Base-by-base conservation (phyloP, 2,888 invertebrate species). In the Lepeophtheirus nordmannii region DNA sequence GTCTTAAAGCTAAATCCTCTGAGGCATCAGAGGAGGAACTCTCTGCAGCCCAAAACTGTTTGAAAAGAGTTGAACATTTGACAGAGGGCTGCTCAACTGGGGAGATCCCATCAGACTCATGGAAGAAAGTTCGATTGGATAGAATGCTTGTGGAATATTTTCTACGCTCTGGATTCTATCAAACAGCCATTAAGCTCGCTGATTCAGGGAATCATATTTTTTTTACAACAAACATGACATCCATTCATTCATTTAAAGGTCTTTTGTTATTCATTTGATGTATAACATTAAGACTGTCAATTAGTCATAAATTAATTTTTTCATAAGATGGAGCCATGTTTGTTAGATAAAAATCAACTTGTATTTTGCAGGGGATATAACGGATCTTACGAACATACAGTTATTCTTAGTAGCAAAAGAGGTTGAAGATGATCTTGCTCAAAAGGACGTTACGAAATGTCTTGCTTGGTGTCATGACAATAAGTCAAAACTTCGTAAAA, bases 141-240 rank as follows among this genome's bases (percentile, higher is more conserved):
- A 82, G 98, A 65, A 90, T 98, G 87, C 80, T 98, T 64, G 90
- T 97, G 14, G 97, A 98, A 74, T 94, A 97, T 76, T 88, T 96
- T 73, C 80, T 98, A 22, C 81, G 94, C 67, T 86, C 88, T 74
- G 97, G 98, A 0, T 94, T 92, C 77, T 96, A 98, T 75, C 89
- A 89, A 73, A 87, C 94, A 0, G 97, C 97, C 0, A 84, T 86
- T 70, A 85, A 85, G 72, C 78, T 98, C 37, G 89, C 61, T n/a
- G 20, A 58, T 12, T 22, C 20, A n/a, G 22, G 23, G 20, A 58
- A 23, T 46, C 17, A n/a, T 46, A 46, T 46, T 46, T 46, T 46
- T 5, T 46, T n/a, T 41, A 41, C 14, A 46, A n/a, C 14, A 46
- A 46, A 46, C 17, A 46, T 46, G 53, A 46, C 53, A 46, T n/a